These are phyloP conservation scores for Archips xylosteana DNA, from an alignment of 2,888 invertebrate genomes.

Conservation along the genomic window DNA sequence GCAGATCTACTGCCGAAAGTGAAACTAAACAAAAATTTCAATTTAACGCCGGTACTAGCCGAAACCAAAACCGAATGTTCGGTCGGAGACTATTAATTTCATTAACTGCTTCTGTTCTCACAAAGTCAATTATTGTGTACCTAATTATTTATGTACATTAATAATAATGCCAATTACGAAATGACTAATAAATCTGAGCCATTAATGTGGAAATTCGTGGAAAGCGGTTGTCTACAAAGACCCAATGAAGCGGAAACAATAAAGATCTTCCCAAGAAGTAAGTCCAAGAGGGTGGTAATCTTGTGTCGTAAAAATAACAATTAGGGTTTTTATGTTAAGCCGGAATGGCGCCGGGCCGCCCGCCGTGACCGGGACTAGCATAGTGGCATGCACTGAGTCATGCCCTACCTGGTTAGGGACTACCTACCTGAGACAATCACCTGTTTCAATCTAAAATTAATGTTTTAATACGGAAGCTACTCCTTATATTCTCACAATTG, in stretches of 20 bases:
- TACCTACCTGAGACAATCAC: constrained; percentile 29
- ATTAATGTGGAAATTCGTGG: too few species aligned
- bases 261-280: constrained; percentile 3
- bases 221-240: not conserved
- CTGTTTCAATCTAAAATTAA: not conserved
- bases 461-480: not conserved
- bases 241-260: constrained; percentile 12
- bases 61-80: too few species aligned
- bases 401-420: constrained; percentile 32
- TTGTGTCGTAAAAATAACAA: constrained; percentile 25
- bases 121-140: too few species aligned
- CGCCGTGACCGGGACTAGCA: constrained; percentile 12
- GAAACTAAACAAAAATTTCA: too few species aligned
- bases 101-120: too few species aligned
- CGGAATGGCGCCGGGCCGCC: constrained; percentile 34
- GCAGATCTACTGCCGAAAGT: too few species aligned
- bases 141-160: too few species aligned
- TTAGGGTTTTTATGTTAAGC: constrained; percentile 39
- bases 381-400: constrained; percentile 46
- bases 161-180: too few species aligned
- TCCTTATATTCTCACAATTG: not conserved
- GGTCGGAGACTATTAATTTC: too few species aligned
- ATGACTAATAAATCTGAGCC: too few species aligned
- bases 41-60: too few species aligned
- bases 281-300: not conserved